Evolutionary conservation across 2,888 invertebrate species (phyloP).

Genomic region (Aphodius sticticus): DNA sequence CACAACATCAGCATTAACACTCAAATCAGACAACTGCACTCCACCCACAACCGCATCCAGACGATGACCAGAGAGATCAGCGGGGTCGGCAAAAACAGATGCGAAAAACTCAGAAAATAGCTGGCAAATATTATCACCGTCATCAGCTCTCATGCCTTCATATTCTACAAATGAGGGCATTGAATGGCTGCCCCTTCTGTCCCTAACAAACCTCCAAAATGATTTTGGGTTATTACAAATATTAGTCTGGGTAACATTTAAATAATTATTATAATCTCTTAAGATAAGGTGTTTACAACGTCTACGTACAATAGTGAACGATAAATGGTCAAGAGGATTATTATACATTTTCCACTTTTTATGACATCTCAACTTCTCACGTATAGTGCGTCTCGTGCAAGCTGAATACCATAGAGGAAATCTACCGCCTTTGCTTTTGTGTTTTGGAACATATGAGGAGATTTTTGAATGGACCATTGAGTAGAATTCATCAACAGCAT

Average conservation of each 20-base stretch:
- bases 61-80: neutral
- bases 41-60: neutral
- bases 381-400: neutral
- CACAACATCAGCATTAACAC: neutral
- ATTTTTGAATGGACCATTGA: neutral
- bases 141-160: neutral
- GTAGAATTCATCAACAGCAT: neutral
- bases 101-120: slow-evolving; percentile 5
- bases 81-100: neutral
- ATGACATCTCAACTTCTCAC: neutral
- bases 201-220: too few species aligned
- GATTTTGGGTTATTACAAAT: neutral
- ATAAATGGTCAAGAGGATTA: slow-evolving; percentile 1
- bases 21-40: neutral
- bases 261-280: neutral
- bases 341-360: slow-evolving; percentile 13
- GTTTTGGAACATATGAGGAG: neutral
- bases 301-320: slow-evolving; percentile 9
- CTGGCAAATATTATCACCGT: neutral
- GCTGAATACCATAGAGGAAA: neutral
- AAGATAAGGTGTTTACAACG: neutral
- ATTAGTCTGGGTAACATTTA: neutral
- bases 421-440: neutral
- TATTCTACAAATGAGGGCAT: neutral
- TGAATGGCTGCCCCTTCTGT: neutral